Evolutionary conservation across 64 coral and sea anemone species (phyloP), one percentile per base, ranked within the genome.

Genomic region (Actinia tenebrosa): DNA sequence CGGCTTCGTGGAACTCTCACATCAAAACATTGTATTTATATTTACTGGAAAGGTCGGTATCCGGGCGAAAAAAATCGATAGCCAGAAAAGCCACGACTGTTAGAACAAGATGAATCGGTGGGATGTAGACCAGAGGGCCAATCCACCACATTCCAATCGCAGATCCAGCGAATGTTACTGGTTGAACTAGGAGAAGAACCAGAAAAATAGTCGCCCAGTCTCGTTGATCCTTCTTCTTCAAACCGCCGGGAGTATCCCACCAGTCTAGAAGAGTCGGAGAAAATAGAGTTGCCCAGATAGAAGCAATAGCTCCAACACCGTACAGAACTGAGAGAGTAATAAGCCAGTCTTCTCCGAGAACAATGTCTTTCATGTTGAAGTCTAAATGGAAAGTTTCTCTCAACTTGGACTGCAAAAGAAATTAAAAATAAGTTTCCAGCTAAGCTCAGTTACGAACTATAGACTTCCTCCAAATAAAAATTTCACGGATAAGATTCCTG

Each of bases 341-440:
- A 17, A 99, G 79, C 97, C 97, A 99, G 86, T 99, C 93, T 92
- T 99, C 93, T 14, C 93, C 94, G 52, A 99, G 88, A 19, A 95
- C 91, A 13, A 99, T 99, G 56, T 89, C 91, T 45, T 89, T 89
- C 56, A 89, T 92, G 87, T 91, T 95, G 19, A 75, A 9, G 64
- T 23, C 64, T 69, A 8, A 22, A 69, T 26, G 18, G 20, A 61
- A n/a, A 14, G 7, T n/a, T 9, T 3, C 69, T 75, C 26, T 42
- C 27, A 42, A 30, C 26, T 25, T 75, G 14, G 1, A 25, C 8
- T 42, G 42, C 22, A 14, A 75, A 75, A 75, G 23, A 75, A 75
- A 75, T 30, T 1, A 75, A 43, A 75, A 30, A 3, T 27, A 75
- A 75, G 13, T 75, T 75, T 42, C 20, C 26, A 75, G 30, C 30